These are phyloP conservation scores for Seriola dumerili DNA, from an alignment of 2,113 vertebrate species.

Conservation along the genomic window DNA sequence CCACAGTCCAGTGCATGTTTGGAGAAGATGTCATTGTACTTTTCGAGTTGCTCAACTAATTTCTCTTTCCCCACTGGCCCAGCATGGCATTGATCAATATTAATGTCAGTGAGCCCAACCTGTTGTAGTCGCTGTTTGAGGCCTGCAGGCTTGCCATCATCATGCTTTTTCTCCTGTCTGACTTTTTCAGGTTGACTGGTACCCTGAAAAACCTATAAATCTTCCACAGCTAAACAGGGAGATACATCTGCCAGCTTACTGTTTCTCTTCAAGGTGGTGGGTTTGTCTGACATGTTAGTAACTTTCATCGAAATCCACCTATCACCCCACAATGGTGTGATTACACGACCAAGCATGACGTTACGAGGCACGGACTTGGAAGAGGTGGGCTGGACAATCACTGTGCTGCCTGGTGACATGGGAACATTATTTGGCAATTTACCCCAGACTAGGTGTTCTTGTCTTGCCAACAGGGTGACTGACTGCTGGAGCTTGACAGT, in stretches of 20 bases:
- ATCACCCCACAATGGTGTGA: slow-evolving; percentile 43
- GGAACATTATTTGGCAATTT: neutral
- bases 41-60: neutral
- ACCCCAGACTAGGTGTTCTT: slow-evolving; percentile 55
- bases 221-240: slow-evolving; percentile 24
- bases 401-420: slow-evolving; percentile 27
- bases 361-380: slow-evolving; percentile 12
- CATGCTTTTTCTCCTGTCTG: neutral
- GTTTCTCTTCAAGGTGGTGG: slow-evolving; percentile 47
- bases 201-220: slow-evolving; percentile 32
- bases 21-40: slow-evolving; percentile 35
- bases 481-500: slow-evolving; percentile 21
- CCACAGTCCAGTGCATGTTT: slow-evolving; percentile 41
- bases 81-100: slow-evolving; percentile 6
- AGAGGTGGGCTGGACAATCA: slow-evolving; percentile 14
- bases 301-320: slow-evolving; percentile 55
- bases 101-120: neutral
- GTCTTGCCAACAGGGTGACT: slow-evolving; percentile 1
- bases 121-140: neutral
- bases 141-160: no score
- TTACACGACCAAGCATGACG: slow-evolving; percentile 12
- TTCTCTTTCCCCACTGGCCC: neutral
- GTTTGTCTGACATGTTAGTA: slow-evolving; percentile 18
- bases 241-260: slow-evolving; percentile 55
- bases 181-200: neutral